A percentile compares a stretch with the other conserved stretches of the same genome.
phyloP scores from a whole-genome alignment of 2,888 invertebrate genomes.

The Aphidius colemani region DNA sequence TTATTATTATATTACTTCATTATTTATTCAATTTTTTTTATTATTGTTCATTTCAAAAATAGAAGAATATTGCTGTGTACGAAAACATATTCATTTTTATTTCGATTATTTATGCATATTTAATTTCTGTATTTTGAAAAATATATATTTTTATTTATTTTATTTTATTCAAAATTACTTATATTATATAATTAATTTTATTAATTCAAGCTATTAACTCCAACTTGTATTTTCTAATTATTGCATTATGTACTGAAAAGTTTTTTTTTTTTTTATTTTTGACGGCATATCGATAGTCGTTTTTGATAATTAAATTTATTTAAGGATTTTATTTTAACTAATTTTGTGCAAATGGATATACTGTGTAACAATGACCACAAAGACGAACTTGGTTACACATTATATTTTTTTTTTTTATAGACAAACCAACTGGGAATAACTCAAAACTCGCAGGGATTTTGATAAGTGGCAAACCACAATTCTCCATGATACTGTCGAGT shows the following conservation, averaged over 20 bases:
- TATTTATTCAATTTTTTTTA: too few relatives aligned
- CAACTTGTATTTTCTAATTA: constrained; percentile 19
- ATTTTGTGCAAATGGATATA: constrained; percentile 15
- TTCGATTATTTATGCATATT: background rate
- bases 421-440: too few relatives aligned
- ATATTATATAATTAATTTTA: background rate
- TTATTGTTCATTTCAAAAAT: too few relatives aligned
- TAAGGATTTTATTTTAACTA: constrained; percentile 18
- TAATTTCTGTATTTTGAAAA: background rate
- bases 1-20: too few relatives aligned
- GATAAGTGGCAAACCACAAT: too few relatives aligned
- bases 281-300: constrained; percentile 25
- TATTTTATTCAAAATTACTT: background rate
- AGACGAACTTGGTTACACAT: too few relatives aligned
- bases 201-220: background rate
- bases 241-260: background rate
- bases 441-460: too few relatives aligned
- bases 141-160: constrained; percentile 3
- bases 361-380: too few relatives aligned
- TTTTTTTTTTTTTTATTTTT: background rate
- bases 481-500: too few relatives aligned
- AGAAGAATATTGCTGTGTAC: too few relatives aligned
- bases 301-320: constrained; percentile 12
- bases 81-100: too few relatives aligned
- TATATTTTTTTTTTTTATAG: too few relatives aligned